These are phyloP conservation scores for Euproctis similis DNA, from an alignment of 2,888 invertebrate species.

Conservation along the genomic window DNA sequence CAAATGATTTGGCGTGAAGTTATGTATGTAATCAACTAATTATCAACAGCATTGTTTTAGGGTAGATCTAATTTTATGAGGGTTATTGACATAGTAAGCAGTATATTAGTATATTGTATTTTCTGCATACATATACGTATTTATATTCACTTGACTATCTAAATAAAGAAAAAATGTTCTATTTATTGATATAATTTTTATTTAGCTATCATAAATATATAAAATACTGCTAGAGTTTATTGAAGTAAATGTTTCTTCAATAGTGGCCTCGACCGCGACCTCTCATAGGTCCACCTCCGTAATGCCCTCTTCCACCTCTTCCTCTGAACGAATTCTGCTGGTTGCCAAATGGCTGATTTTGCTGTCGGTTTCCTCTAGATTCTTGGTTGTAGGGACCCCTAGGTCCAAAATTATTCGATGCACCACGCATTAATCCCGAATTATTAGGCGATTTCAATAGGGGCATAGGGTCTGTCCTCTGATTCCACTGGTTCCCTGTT, in stretches of 20 bases:
- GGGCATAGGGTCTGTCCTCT: constrained; percentile 8
- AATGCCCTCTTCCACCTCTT: constrained; percentile 35
- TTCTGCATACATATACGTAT: too few relatives aligned
- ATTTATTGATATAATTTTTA: too few relatives aligned
- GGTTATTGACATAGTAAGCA: too few relatives aligned
- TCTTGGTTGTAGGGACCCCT: constrained; percentile 27
- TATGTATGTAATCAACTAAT: too few relatives aligned
- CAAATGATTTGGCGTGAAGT: too few relatives aligned
- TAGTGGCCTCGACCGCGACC: constrained; percentile 43
- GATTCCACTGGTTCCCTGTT: constrained; percentile 1
- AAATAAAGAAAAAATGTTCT: too few relatives aligned
- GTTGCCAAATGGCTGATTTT: constrained; percentile 27
- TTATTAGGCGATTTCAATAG: constrained; percentile 4
- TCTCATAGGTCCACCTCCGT: constrained; percentile 27
- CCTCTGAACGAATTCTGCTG: constrained; percentile 27
- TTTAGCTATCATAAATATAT: not conserved
- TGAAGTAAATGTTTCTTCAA: too few relatives aligned
- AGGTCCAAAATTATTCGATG: constrained; percentile 11
- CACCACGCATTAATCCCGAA: not conserved
- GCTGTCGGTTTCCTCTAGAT: constrained; percentile 28
- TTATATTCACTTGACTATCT: too few relatives aligned
- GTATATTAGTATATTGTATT: too few relatives aligned
- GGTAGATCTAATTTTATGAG: too few relatives aligned
- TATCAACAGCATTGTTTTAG: too few relatives aligned
- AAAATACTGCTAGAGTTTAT: too few relatives aligned